Evolutionary conservation across 2,113 vertebrate genomes (phyloP).

Genomic region (Paratilapia polleni): DNA sequence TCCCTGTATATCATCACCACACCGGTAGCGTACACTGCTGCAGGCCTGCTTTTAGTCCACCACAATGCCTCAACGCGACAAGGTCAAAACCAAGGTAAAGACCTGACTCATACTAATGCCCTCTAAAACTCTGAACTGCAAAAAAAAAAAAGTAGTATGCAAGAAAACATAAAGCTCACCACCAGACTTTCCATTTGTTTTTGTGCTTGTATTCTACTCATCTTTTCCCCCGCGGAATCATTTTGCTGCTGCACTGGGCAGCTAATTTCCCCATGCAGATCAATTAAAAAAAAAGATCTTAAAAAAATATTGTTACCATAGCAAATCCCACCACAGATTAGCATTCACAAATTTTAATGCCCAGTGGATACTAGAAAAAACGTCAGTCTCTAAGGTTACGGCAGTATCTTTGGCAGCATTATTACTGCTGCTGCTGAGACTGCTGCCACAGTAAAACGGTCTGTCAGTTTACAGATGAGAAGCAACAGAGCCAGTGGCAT

Average conservation of each 20-base stretch:
- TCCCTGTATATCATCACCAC: slow-evolving; percentile 43
- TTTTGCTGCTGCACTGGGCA: neutral
- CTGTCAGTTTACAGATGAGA: slow-evolving; percentile 69
- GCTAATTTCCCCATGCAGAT: slow-evolving; percentile 33
- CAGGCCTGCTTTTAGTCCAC: slow-evolving; percentile 8
- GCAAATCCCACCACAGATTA: slow-evolving; percentile 37
- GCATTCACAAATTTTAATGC: slow-evolving; percentile 18
- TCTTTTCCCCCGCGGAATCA: neutral
- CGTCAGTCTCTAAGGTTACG: slow-evolving; percentile 57
- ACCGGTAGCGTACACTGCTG: slow-evolving; percentile 6
- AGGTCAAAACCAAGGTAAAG: slow-evolving; percentile 37
- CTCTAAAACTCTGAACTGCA: neutral
- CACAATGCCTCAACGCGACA: neutral
- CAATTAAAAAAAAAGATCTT: neutral
- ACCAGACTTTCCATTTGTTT: slow-evolving; percentile 4
- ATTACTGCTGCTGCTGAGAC: slow-evolving; percentile 40
- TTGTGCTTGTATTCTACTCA: neutral
- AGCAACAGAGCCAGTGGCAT: slow-evolving; percentile 70
- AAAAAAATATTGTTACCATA: slow-evolving; percentile 7
- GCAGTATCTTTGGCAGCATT: slow-evolving; percentile 48
- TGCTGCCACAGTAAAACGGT: slow-evolving; percentile 58
- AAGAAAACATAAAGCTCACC: neutral
- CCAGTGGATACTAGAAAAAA: slow-evolving; percentile 43
- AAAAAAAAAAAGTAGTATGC: neutral
- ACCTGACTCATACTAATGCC: slow-evolving; percentile 26